A percentile compares a stretch with the other conserved stretches of the same genome.
phyloP scores from a whole-genome alignment of 2,113 vertebrate species.

The Ranitomeya imitator region DNA sequence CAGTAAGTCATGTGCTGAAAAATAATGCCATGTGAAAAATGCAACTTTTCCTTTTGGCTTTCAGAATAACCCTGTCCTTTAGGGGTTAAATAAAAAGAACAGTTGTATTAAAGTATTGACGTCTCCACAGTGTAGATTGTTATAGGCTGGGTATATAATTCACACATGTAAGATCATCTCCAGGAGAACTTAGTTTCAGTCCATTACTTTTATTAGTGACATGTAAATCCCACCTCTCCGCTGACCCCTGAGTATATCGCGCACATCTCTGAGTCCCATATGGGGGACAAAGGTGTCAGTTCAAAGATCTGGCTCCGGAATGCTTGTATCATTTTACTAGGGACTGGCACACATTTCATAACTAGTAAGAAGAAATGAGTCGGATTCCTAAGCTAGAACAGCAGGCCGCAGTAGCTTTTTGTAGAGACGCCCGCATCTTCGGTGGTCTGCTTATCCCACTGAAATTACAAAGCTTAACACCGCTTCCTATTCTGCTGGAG shows the following conservation, averaged over 20 bases:
- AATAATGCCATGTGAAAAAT: too few species aligned
- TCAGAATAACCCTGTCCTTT: too few species aligned
- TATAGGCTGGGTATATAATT: background rate
- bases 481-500: background rate
- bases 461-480: background rate
- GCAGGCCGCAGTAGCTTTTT: background rate
- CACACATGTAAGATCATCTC: background rate
- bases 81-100: too few species aligned
- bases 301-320: slow-evolving; percentile 10
- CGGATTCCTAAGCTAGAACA: background rate
- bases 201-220: background rate
- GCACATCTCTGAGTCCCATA: background rate
- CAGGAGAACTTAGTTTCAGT: background rate
- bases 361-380: background rate
- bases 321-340: slow-evolving; percentile 16
- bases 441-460: slow-evolving; percentile 13
- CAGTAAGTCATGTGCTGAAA: too few species aligned
- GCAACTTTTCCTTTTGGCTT: too few species aligned
- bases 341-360: background rate
- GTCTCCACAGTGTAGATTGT: background rate
- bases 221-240: background rate
- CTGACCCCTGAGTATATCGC: background rate
- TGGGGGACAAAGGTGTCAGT: background rate
- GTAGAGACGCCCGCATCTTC: background rate
- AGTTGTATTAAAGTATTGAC: too few species aligned